Percentiles rank a stretch among this genome's conserved stretches.
Conservation (phyloP, 2,113 vertebrate species). For the Passer domesticus region DNA sequence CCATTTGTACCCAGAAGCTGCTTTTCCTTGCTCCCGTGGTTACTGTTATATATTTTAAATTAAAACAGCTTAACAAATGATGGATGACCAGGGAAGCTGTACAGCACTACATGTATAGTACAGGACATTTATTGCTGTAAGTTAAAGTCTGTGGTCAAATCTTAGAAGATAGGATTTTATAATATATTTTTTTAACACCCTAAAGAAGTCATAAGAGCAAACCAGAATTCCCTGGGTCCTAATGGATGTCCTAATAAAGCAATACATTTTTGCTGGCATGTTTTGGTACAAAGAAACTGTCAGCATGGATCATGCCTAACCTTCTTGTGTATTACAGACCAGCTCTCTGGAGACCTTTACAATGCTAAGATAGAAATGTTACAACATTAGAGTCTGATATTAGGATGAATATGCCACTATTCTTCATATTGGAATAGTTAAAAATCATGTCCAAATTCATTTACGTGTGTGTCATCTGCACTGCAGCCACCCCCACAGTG, state of each 20-base stretch:
- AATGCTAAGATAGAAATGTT: background rate
- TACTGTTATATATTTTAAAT: background rate
- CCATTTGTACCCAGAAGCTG: background rate
- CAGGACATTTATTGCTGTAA: background rate
- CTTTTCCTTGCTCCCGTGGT: background rate
- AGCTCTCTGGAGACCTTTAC: background rate
- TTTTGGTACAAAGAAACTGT: background rate
- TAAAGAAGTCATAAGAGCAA: background rate
- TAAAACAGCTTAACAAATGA: background rate
- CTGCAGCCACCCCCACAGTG: background rate
- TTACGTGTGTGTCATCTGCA: background rate
- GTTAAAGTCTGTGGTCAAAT: background rate
- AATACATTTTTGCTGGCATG: background rate
- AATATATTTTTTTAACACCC: background rate
- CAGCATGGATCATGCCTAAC: background rate
- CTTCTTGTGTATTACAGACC: background rate
- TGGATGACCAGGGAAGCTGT: background rate
- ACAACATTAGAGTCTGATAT: background rate
- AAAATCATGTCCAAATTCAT: background rate
- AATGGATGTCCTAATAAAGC: background rate
- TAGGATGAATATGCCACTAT: background rate
- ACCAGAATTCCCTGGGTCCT: background rate
- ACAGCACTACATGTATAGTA: fast-evolving
- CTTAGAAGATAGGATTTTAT: background rate
- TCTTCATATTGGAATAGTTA: background rate